Evolutionary conservation across 2,113 vertebrate genomes (phyloP), one percentile per base, ranked within the genome.

Genomic region (Bujurquina vittata): DNA sequence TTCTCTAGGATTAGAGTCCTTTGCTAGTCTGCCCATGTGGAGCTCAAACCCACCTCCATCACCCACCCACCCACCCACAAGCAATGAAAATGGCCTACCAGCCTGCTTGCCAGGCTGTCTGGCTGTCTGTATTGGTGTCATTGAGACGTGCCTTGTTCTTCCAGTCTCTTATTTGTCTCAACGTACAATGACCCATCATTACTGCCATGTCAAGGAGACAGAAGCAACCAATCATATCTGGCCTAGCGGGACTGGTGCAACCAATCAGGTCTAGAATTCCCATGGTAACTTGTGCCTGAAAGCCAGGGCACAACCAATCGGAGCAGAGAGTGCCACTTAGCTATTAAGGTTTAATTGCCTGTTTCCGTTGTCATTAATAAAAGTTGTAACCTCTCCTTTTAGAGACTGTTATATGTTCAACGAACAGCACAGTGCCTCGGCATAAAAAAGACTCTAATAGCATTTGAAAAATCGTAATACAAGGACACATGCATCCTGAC

Each of bases 181-280:
- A 89, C 69, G 82, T 85, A 93, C 86, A 88, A 84, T 90, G 93
- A 94, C 92, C 92, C 91, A 87, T 87, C 90, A 88, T 94, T 92
- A 89, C 89, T 93, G 89, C 91, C 87, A 81, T 93, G 93, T 94
- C 94, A 95, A 95, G 94, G 94, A 94, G 93, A 95, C 58, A 20
- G 56, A 89, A 78, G 89, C 88, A 89, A 89, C 93, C 93, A 95
- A 93, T 94, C 91, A 89, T 81, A 83, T 86, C 63, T 20, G n/a
- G 67, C 87, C 80, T 77, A 62, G 26, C 10, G 43, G 84, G 89
- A 89, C 55, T 37, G 58, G 77, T 63, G 7, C 57, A 85, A 59
- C 93, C 92, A 94, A 95, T 94, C 91, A 79, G 84, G 35, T 81
- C 54, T 52, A 55, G 81, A 90, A 83, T 92, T 86, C 90, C 94